A percentile compares a stretch with the other conserved stretches of the same genome.
phyloP scores from a whole-genome alignment of 2,888 invertebrate genomes.

The Stomorhina lunata region DNA sequence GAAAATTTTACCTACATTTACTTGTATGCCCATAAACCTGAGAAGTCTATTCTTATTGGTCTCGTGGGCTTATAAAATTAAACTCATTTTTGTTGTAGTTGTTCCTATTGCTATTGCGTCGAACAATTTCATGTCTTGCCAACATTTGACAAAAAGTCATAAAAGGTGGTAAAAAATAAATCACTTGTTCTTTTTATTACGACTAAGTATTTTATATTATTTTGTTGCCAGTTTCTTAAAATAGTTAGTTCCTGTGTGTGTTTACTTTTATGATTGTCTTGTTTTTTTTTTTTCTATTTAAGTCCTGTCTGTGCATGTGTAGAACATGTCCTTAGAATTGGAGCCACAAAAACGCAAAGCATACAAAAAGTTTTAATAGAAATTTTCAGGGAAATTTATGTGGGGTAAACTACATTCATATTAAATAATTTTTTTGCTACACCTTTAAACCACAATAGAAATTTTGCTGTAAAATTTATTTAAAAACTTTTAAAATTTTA shows the following conservation, averaged over 20 bases:
- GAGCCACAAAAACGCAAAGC: background rate
- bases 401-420: no score
- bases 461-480: no score
- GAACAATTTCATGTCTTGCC: conserved; percentile 56
- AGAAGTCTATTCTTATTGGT: background rate
- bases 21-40: background rate
- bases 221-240: background rate
- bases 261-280: background rate
- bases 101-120: background rate
- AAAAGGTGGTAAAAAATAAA: conserved; percentile 56
- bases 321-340: background rate
- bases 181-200: conserved; percentile 31
- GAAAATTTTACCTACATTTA: no score
- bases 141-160: conserved; percentile 60
- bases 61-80: conserved; percentile 29
- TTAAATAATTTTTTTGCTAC: no score
- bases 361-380: background rate
- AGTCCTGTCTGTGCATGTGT: background rate
- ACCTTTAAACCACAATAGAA: no score
- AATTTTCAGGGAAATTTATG: background rate
- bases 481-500: no score
- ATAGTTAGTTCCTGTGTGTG: background rate
- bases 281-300: no score
- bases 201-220: background rate
- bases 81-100: background rate